Conservation (phyloP, 2,113 vertebrate genomes). For the Onychostruthus taczanowskii region DNA sequence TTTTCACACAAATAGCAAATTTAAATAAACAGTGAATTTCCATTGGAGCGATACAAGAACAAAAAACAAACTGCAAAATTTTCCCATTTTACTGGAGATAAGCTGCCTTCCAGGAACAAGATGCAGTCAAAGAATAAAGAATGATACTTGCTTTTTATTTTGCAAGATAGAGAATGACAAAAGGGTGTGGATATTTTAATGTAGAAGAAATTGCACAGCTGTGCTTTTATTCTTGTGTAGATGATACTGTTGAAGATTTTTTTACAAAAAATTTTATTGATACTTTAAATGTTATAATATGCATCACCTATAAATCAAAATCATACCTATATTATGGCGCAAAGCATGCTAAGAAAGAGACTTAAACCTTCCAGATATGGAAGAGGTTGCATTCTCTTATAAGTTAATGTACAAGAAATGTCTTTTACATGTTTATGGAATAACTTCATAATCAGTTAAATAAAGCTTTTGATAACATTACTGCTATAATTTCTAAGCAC, state of each 20-base stretch:
- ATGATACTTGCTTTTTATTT: background rate
- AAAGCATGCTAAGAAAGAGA: background rate
- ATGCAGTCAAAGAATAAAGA: background rate
- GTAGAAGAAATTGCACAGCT: background rate
- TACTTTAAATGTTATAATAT: background rate
- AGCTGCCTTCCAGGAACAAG: background rate
- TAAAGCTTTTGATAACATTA: background rate
- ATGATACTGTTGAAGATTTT: background rate
- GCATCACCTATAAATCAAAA: background rate
- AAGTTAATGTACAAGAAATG: background rate
- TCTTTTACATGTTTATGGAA: background rate
- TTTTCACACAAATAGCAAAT: constrained; percentile 40
- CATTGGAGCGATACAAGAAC: background rate
- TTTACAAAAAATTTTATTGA: background rate
- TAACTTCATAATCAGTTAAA: background rate
- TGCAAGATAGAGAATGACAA: background rate
- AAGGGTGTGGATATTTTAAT: background rate
- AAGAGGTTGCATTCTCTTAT: background rate
- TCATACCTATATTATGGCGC: background rate
- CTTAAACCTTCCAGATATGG: background rate
- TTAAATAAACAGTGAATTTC: constrained; percentile 36
- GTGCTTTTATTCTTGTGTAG: background rate
- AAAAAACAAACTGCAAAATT: background rate
- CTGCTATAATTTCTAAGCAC: background rate
- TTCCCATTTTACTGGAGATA: constrained; percentile 8